phyloP scores from a whole-genome alignment of 53 echinoderm and acorn worm species.

The Hippasteria phrygiana region DNA sequence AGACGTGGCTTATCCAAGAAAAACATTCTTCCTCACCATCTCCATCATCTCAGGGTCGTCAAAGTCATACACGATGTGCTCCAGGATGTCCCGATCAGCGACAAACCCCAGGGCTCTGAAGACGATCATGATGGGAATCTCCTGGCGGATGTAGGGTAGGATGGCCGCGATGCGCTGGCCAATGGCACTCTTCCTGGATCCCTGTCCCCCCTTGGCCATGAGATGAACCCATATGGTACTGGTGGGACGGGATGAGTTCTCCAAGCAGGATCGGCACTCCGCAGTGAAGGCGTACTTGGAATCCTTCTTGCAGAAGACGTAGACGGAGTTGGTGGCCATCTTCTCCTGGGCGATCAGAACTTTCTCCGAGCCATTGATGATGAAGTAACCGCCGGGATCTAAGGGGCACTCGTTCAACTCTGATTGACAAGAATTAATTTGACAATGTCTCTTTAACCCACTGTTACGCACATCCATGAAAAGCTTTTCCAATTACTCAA shows the following conservation, averaged over 20 bases:
- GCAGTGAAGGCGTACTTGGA: conserved; percentile 98
- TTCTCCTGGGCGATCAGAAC: conserved; percentile 98
- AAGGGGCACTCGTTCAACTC: conserved; percentile 97
- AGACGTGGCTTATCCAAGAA: too few relatives aligned
- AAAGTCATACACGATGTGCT: conserved; percentile 99
- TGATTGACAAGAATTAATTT: conserved; percentile 18
- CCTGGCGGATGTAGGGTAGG: conserved; percentile 92
- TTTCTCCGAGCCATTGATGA: conserved; percentile 99
- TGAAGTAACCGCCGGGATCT: conserved; percentile 98
- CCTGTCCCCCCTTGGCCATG: conserved; percentile 97
- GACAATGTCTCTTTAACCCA: too few relatives aligned
- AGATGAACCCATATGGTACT: conserved; percentile 99
- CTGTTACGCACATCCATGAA: too few relatives aligned
- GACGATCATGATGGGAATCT: conserved; percentile 97
- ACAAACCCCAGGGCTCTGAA: conserved; percentile 95
- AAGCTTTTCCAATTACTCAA: too few relatives aligned
- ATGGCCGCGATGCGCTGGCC: conserved; percentile 92
- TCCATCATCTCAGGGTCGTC: conserved; percentile 99
- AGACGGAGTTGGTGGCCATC: conserved; percentile 98
- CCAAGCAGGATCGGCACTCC: conserved; percentile 94
- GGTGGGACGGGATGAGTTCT: conserved; percentile 97
- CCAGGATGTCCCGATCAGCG: conserved; percentile 96
- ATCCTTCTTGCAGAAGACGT: conserved; percentile 96
- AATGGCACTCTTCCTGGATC: conserved; percentile 97
- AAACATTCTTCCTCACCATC: conserved; percentile 92